phyloP scores from a whole-genome alignment of 2,797 vertebrate genomes.

The Helicolenus hilgendorfi region DNA sequence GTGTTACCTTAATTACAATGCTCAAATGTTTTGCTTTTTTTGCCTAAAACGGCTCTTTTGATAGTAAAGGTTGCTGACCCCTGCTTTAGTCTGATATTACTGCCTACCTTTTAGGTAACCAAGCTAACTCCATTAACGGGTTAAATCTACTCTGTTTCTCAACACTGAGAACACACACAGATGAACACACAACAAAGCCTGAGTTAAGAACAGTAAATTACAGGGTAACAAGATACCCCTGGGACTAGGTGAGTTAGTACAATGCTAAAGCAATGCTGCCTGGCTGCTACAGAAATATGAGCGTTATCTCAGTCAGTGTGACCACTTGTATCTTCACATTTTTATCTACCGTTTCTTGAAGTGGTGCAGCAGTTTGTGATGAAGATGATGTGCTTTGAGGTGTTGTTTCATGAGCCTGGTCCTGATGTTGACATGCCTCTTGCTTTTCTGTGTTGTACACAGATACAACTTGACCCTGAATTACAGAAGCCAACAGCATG shows the following conservation, averaged over 20 bases:
- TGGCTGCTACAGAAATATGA: conserved; percentile 35
- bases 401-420: conserved; percentile 38
- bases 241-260: conserved; percentile 51
- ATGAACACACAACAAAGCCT: conserved; percentile 29
- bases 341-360: conserved; percentile 75
- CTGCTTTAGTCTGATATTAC: too few relatives aligned
- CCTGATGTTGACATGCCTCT: conserved; percentile 73
- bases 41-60: too few relatives aligned
- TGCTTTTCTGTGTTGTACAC: conserved; percentile 83
- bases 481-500: conserved; percentile 84
- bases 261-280: conserved; percentile 55
- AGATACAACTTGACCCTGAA: conserved; percentile 89
- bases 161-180: not conserved
- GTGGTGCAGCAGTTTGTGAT: conserved; percentile 28
- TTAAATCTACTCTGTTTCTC: not conserved
- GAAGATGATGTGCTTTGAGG: conserved; percentile 42
- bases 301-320: not conserved
- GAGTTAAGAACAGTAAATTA: conserved; percentile 48
- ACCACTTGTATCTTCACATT: not conserved
- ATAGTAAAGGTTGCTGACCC: too few relatives aligned
- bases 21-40: too few relatives aligned
- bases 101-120: too few relatives aligned
- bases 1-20: too few relatives aligned
- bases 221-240: conserved; percentile 83
- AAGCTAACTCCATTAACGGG: not conserved